A percentile compares a stretch with the other conserved stretches of the same genome.
phyloP scores from a whole-genome alignment of 2,888 invertebrate species.

The Subacronicta megacephala region DNA sequence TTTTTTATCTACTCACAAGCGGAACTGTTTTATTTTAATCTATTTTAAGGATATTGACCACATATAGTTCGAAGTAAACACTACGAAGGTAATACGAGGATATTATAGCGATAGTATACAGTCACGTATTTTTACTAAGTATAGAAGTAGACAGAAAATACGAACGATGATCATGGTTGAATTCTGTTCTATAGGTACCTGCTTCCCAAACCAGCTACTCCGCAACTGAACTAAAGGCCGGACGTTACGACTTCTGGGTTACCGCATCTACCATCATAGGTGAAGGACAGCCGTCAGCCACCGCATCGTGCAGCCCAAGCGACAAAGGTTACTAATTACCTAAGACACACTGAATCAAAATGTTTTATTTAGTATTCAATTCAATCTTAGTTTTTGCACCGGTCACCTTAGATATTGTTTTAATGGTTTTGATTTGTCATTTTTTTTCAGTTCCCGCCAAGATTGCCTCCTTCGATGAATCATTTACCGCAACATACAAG shows the following conservation, averaged over 20 bases:
- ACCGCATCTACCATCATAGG: slow-evolving; percentile 98
- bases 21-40: too few relatives aligned
- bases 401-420: neutral
- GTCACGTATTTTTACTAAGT: too few relatives aligned
- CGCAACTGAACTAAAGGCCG: slow-evolving; percentile 94
- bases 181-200: slow-evolving; percentile 84
- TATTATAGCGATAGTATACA: too few relatives aligned
- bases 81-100: too few relatives aligned
- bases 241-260: slow-evolving; percentile 98
- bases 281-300: slow-evolving; percentile 97
- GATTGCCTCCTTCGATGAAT: slow-evolving; percentile 98
- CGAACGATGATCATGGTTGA: too few relatives aligned
- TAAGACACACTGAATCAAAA: too few relatives aligned
- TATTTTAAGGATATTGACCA: too few relatives aligned
- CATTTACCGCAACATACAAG: slow-evolving; percentile 97
- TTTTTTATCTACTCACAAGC: neutral
- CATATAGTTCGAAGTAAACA: too few relatives aligned
- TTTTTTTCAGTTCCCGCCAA: slow-evolving; percentile 94
- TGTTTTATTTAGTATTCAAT: too few relatives aligned
- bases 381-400: too few relatives aligned
- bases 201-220: slow-evolving; percentile 96
- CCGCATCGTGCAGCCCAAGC: slow-evolving; percentile 95
- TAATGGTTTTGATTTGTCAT: neutral
- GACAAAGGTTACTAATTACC: slow-evolving; percentile 91
- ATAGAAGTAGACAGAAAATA: too few relatives aligned